Evolutionary conservation across 1,140 invertebrate genomes (phyloP).

Genomic region (Aplysia californica): DNA sequence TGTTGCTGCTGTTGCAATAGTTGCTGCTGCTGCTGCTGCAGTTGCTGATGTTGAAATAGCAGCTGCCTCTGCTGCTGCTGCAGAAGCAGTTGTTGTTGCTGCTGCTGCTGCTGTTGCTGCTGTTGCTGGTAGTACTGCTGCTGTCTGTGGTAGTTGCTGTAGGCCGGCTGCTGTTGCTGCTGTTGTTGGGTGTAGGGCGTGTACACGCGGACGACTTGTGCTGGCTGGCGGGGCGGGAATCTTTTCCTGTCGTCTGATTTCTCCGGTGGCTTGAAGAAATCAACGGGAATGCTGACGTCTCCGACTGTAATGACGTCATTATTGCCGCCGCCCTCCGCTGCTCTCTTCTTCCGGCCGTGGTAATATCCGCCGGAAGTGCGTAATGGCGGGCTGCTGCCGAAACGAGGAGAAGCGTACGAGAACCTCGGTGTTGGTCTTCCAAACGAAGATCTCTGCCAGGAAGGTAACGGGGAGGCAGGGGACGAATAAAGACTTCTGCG

Average conservation of each 20-base stretch:
- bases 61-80: not conserved
- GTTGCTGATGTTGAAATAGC: not conserved
- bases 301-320: not conserved
- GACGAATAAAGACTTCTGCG: no score
- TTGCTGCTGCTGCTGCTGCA: not conserved
- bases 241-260: not conserved
- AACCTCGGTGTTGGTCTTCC: no score
- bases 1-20: not conserved
- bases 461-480: no score
- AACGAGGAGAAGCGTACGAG: no score
- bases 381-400: no score
- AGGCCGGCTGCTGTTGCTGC: not conserved
- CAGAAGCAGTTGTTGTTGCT: not conserved
- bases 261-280: not conserved
- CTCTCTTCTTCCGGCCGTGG: not conserved
- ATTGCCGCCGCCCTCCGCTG: not conserved
- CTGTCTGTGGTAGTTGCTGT: not conserved
- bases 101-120: not conserved
- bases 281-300: not conserved
- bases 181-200: not conserved
- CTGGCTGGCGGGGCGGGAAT: not conserved
- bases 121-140: not conserved
- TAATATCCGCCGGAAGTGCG: no score
- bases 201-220: not conserved
- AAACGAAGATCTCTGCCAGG: no score